phyloP scores from a whole-genome alignment of 2,797 vertebrate species.

The Urophycis tenuis region DNA sequence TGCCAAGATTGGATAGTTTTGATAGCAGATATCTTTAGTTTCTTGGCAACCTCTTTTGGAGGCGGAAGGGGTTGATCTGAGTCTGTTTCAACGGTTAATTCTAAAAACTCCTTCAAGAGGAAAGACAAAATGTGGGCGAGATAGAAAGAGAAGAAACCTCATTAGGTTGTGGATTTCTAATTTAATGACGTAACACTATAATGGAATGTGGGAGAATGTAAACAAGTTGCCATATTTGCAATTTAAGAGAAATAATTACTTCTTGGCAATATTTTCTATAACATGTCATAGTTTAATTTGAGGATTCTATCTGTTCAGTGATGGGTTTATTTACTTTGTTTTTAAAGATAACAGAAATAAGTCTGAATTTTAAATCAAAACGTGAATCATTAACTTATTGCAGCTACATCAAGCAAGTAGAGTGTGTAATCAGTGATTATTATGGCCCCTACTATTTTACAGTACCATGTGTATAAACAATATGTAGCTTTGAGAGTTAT shows the following conservation, averaged over 20 bases:
- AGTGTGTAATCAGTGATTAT: not conserved
- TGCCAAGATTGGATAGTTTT: slow-evolving; percentile 81
- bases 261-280: not conserved
- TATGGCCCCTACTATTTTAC: not conserved
- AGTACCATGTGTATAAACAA: not conserved
- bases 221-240: not conserved
- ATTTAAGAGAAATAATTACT: not conserved
- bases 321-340: too few species aligned
- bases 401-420: not conserved
- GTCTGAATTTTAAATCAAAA: not conserved
- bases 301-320: too few species aligned
- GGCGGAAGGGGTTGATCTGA: slow-evolving; percentile 83
- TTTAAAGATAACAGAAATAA: not conserved
- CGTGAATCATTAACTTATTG: not conserved
- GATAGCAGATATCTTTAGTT: slow-evolving; percentile 73
- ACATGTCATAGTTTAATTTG: not conserved
- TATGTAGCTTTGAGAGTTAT: not conserved
- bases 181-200: not conserved
- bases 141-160: not conserved
- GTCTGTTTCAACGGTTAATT: slow-evolving; percentile 84
- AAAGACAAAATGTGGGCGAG: not conserved
- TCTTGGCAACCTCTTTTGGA: slow-evolving; percentile 79
- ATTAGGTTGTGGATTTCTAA: not conserved
- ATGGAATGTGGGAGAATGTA: not conserved
- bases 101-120: slow-evolving; percentile 75